These are phyloP conservation scores for Streptopelia turtur DNA, from an alignment of 2,797 vertebrate species.

Conservation along the genomic window DNA sequence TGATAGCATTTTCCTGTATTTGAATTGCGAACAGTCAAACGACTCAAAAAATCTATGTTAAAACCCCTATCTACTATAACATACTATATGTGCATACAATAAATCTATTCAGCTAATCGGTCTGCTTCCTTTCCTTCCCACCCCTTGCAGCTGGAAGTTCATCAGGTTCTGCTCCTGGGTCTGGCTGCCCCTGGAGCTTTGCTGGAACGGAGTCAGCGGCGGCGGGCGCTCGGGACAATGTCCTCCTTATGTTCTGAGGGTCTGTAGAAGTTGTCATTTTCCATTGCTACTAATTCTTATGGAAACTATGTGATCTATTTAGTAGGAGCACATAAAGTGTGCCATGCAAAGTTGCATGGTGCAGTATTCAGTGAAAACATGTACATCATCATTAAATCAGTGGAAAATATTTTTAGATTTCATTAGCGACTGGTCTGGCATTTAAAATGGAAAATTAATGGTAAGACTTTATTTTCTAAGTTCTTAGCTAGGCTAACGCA, in stretches of 20 bases:
- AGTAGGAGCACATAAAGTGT: background rate
- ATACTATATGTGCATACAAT: slow-evolving; percentile 19
- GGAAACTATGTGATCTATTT: slow-evolving; percentile 36
- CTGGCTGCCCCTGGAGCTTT: slow-evolving; percentile 34
- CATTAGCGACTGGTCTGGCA: background rate
- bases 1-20: slow-evolving; percentile 62
- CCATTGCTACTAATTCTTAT: slow-evolving; percentile 32
- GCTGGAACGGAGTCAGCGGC: slow-evolving; percentile 15
- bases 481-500: background rate
- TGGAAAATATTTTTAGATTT: background rate
- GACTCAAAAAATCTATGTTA: slow-evolving; percentile 38
- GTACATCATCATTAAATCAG: background rate
- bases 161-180: slow-evolving; percentile 14
- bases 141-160: slow-evolving; percentile 41
- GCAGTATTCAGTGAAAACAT: background rate
- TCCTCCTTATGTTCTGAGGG: background rate
- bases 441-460: background rate
- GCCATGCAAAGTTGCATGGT: background rate
- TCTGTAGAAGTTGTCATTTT: slow-evolving; percentile 51
- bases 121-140: slow-evolving; percentile 31
- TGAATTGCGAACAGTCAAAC: slow-evolving; percentile 43
- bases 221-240: slow-evolving; percentile 35
- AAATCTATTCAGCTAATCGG: slow-evolving; percentile 4
- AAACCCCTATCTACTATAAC: background rate
- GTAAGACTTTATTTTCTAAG: background rate